Conservation (phyloP, 2,797 vertebrate species). For the Hipposideros larvatus region DNA sequence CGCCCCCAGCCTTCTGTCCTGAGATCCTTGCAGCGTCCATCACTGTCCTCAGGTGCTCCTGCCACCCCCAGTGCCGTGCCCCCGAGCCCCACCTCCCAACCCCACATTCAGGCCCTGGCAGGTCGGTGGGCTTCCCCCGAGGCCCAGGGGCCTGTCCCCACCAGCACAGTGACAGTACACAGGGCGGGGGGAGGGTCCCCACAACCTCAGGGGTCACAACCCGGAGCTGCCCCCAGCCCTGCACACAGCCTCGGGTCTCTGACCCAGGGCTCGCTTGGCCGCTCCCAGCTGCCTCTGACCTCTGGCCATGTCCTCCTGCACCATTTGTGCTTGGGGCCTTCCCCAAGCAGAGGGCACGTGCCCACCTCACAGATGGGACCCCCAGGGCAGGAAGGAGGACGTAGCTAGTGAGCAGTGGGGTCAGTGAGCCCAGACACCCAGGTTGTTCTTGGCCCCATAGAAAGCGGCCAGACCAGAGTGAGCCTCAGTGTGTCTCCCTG, state of each 20-base stretch:
- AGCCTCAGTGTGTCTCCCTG: not conserved
- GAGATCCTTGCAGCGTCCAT: rapidly evolving
- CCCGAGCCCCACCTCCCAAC: not conserved
- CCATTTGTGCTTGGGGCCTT: rapidly evolving
- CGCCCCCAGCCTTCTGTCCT: rapidly evolving
- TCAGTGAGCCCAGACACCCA: rapidly evolving
- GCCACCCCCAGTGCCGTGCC: rapidly evolving
- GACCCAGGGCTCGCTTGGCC: rapidly evolving
- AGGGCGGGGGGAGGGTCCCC: rapidly evolving
- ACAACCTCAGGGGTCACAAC: not conserved
- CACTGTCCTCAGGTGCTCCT: not conserved
- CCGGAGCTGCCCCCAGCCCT: not conserved
- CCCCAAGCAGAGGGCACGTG: rapidly evolving
- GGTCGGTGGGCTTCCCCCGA: not conserved
- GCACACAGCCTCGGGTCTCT: not conserved
- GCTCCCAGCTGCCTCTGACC: not conserved
- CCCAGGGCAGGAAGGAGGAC: no score
- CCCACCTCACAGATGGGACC: not conserved
- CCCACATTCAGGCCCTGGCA: not conserved
- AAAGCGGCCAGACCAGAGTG: rapidly evolving
- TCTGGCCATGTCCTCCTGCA: not conserved
- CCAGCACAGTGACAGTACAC: rapidly evolving
- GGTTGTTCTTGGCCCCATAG: rapidly evolving
- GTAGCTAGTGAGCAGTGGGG: rapidly evolving
- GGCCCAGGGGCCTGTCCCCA: rapidly evolving